Evolutionary conservation across 1,140 invertebrate species (phyloP).

Genomic region (Calycopis cecrops): DNA sequence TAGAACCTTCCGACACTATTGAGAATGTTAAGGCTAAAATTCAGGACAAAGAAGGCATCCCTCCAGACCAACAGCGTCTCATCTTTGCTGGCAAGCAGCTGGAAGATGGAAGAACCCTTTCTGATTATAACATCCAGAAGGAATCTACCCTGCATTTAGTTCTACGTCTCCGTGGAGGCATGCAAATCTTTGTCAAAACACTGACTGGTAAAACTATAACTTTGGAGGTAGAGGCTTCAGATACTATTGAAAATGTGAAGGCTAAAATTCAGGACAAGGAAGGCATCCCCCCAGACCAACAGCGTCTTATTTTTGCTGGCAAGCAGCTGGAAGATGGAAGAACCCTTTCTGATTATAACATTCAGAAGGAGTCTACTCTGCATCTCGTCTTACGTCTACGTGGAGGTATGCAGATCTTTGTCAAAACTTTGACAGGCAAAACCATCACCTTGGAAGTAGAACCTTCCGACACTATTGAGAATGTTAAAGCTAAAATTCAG

Average conservation of each 20-base stretch:
- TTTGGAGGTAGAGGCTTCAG: conserved; percentile 80
- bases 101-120: conserved; percentile 86
- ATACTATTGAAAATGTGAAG: conserved; percentile 82
- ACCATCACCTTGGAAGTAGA: conserved; percentile 77
- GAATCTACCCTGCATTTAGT: conserved; percentile 88
- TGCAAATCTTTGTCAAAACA: conserved; percentile 80
- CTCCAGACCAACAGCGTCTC: too few relatives aligned
- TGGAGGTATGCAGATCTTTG: conserved; percentile 83
- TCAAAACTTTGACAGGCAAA: conserved; percentile 80
- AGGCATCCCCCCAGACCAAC: conserved; percentile 80
- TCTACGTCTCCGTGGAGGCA: conserved; percentile 76
- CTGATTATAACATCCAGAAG: conserved; percentile 90
- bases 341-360: conserved; percentile 37
- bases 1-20: too few relatives aligned
- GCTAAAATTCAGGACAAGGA: conserved; percentile 82
- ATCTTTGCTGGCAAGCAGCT: conserved; percentile 41
- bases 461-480: conserved; percentile 71
- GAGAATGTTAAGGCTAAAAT: too few relatives aligned
- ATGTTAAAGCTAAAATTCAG: too few relatives aligned
- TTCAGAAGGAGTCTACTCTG: conserved; percentile 76
- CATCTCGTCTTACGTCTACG: conserved; percentile 83
- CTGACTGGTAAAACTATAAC: conserved; percentile 84
- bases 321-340: conserved; percentile 48
- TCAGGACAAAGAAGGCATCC: too few relatives aligned
- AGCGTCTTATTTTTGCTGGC: conserved; percentile 78